Evolutionary conservation across 2,113 vertebrate species (phyloP).

Genomic region (Meriones unguiculatus): DNA sequence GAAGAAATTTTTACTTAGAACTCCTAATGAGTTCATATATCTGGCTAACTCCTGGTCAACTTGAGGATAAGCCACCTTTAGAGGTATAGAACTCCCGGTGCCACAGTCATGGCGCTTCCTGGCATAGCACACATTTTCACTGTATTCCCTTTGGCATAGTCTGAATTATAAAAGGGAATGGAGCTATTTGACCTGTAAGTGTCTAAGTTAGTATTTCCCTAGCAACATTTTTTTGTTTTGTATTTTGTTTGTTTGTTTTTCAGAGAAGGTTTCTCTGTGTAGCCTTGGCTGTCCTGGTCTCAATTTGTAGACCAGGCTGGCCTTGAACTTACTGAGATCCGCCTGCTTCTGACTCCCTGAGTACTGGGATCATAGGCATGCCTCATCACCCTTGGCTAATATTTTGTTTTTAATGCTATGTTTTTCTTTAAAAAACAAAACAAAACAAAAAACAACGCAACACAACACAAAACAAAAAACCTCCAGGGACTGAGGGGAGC

Average conservation of each 20-base stretch:
- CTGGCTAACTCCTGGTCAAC: neutral
- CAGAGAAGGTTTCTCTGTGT: no score
- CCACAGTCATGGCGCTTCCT: neutral
- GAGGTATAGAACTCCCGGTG: conserved; percentile 1
- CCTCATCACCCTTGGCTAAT: no score
- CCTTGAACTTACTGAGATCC: no score
- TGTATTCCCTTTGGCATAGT: neutral
- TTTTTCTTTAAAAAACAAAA: no score
- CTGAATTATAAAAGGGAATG: neutral
- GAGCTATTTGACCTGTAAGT: neutral
- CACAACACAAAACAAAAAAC: no score
- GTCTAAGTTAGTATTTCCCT: neutral
- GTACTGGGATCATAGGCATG: no score
- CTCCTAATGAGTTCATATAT: neutral
- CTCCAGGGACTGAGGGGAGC: neutral
- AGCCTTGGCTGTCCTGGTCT: no score
- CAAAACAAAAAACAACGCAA: no score
- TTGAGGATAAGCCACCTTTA: neutral
- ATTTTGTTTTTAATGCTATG: neutral
- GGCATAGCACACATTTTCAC: neutral
- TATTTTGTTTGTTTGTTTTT: no score
- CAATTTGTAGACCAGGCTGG: no score
- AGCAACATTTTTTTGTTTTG: neutral
- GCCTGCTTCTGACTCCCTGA: no score
- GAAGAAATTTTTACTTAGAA: neutral